A percentile compares a stretch with the other conserved stretches of the same genome.
Conservation (phyloP, 1,140 invertebrate species). For the Bombus pascuorum region DNA sequence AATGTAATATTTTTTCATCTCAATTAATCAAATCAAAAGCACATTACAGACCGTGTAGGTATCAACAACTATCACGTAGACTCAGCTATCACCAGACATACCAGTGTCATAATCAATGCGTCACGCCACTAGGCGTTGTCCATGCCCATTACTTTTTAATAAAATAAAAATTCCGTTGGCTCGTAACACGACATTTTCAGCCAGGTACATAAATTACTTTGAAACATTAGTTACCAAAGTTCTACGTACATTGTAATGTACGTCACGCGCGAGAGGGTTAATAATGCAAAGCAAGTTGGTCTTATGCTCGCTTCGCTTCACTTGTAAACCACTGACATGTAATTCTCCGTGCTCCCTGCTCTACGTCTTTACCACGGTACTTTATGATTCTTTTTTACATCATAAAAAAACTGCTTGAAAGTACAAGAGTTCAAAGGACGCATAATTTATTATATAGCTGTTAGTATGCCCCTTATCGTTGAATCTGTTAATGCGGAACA, state of each 20-base stretch:
- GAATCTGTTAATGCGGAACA: slow-evolving; percentile 49
- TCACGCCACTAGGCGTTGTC: not conserved
- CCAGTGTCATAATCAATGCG: not conserved
- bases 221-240: not conserved
- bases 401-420: slow-evolving; percentile 13
- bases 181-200: not conserved
- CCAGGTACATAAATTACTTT: not conserved
- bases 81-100: not conserved
- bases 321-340: slow-evolving; percentile 14
- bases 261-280: slow-evolving; percentile 8
- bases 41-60: not conserved
- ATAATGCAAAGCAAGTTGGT: slow-evolving; percentile 2
- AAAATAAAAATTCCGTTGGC: not conserved
- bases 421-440: slow-evolving; percentile 24
- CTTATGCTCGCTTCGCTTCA: slow-evolving; percentile 16
- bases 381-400: slow-evolving; percentile 25
- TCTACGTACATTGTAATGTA: not conserved
- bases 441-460: slow-evolving; percentile 50
- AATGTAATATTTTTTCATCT: not conserved
- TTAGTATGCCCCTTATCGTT: slow-evolving; percentile 54
- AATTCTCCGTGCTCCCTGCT: not conserved
- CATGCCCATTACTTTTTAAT: not conserved
- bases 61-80: not conserved
- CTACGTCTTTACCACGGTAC: not conserved
- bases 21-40: not conserved